Base-by-base conservation (phyloP, 2,797 vertebrate species). In the Rhinichthys osculus region DNA sequence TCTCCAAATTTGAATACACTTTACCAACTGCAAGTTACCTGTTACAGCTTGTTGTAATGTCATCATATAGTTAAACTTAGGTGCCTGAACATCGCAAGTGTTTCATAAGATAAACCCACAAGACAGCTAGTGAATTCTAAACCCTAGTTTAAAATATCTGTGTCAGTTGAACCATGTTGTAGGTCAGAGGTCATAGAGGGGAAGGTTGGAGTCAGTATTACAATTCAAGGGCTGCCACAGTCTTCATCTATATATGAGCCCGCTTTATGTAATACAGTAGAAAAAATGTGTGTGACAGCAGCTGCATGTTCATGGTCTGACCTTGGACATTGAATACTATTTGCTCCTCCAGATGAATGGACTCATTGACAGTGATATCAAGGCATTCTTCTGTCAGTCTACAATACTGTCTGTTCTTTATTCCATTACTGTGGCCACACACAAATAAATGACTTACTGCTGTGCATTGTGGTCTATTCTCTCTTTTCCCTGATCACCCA, bases 231-330 rank as follows among this genome's bases (percentile, higher is more conserved):
- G 14, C 50, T 44, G n/a, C 50, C 30, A 64, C 62, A 67, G 19
- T 70, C 7, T 67, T 42, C 62, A 13, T 14, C 17, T 1, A 16
- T 64, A 50, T 40, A n/a, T 81, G 23, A 72, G 50, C n/a, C n/a
- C 9, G 44, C 62, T 82, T 62, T 59, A 47, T 59, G 67, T 59
- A 4, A 59, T 62, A 82, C 70, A 82, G 54, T 82, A 73, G 81
- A 42, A 19, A 47, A 54, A 82, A 71, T 64, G 54, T 82, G 33
- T 62, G 52, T 62, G 54, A 73, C n/a, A 62, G 69, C 11, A 73
- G 52, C 38, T 82, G 50, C 9, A 3, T 72, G 16, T n/a, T 72
- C 69, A 62, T 82, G 40, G 19, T 72, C n/a, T 82, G 81, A 82
- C 70, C 54, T 57, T 23, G 47, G 38, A 73, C 81, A 40, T 47